These are phyloP conservation scores for Sacculina carcini DNA, from an alignment of 2,888 invertebrate species.

Conservation along the genomic window DNA sequence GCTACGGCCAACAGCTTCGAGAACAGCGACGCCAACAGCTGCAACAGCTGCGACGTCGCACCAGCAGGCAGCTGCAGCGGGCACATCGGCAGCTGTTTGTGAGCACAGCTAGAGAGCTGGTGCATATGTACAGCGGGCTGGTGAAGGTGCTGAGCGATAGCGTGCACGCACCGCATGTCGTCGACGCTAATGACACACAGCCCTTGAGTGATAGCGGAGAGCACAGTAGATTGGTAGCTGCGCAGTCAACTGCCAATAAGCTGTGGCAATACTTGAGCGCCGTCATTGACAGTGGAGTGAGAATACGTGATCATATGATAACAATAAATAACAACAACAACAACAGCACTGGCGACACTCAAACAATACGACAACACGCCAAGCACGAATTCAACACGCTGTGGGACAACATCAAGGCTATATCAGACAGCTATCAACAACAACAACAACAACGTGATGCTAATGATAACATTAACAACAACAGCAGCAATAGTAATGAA, in stretches of 20 bases:
- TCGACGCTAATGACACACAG: neutral
- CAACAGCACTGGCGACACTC: neutral
- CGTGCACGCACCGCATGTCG: neutral
- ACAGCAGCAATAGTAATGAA: too few relatives aligned
- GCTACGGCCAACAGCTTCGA: neutral
- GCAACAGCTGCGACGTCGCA: neutral
- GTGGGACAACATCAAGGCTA: neutral
- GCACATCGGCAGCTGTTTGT: neutral
- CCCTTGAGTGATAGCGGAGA: too few relatives aligned
- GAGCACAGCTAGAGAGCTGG: neutral
- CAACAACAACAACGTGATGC: too few relatives aligned
- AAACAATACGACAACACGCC: neutral
- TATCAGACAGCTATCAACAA: too few relatives aligned
- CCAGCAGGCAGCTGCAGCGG: neutral
- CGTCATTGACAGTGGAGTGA: slow-evolving; percentile 22
- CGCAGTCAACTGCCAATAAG: slow-evolving; percentile 20
- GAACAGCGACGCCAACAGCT: neutral
- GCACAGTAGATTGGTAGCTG: neutral
- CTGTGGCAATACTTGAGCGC: slow-evolving; percentile 32
- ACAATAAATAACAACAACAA: too few relatives aligned
- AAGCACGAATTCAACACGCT: neutral
- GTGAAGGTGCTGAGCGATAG: neutral
- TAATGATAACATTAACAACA: too few relatives aligned
- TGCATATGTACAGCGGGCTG: slow-evolving; percentile 2
- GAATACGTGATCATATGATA: slow-evolving; percentile 33